These are phyloP conservation scores for Columbina picui DNA, from an alignment of 2,113 vertebrate species.

Conservation along the genomic window DNA sequence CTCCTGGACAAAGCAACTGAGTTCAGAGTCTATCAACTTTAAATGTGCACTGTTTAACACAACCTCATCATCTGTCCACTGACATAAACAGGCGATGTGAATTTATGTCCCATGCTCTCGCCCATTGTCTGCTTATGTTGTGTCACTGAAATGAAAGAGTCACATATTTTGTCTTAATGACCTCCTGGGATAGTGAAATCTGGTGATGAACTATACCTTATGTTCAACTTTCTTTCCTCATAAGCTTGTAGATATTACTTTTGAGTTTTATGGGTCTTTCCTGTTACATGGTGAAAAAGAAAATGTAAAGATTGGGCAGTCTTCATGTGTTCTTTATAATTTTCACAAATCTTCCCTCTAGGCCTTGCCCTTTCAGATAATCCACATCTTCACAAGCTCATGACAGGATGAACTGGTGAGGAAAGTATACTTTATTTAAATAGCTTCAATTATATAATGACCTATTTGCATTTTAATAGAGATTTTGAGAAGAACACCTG, in stretches of 20 bases:
- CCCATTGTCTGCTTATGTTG: neutral
- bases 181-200: neutral
- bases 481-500: conserved; percentile 64
- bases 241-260: neutral
- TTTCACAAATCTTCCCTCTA: neutral
- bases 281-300: neutral
- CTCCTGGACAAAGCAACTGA: neutral
- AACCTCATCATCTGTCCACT: neutral
- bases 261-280: neutral
- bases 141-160: neutral
- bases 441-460: conserved; percentile 70
- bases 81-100: neutral
- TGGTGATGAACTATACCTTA: neutral
- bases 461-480: conserved; percentile 77
- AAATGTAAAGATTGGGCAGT: neutral
- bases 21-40: neutral
- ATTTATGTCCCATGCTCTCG: neutral
- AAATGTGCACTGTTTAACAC: neutral
- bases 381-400: neutral
- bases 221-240: fast-evolving
- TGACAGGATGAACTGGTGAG: conserved; percentile 19
- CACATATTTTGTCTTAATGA: neutral
- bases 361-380: conserved; percentile 29
- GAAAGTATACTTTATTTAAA: conserved; percentile 64
- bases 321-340: neutral